phyloP scores from a whole-genome alignment of 23 tunicate species.

The Ciona savignyi region DNA sequence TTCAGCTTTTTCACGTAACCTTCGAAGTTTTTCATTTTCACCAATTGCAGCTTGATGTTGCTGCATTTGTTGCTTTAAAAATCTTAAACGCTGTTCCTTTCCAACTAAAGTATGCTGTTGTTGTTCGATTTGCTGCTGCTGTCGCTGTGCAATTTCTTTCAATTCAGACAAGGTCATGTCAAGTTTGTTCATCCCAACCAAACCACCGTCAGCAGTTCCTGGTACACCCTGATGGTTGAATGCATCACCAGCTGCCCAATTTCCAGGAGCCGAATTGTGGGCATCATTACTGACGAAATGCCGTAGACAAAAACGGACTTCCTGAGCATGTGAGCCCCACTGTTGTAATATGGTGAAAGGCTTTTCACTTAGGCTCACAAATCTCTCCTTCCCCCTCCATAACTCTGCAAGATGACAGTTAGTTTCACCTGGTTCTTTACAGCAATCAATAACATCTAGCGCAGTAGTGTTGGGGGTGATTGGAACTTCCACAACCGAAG shows the following conservation, averaged over 20 bases:
- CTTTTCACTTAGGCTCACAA: conserved; percentile 71
- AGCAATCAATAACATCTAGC: conserved; percentile 73
- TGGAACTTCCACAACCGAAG: conserved; percentile 79
- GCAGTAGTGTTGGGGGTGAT: conserved; percentile 95
- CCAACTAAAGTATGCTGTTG: conserved; percentile 77
- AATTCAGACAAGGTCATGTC: conserved; percentile 45
- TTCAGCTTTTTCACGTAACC: conserved; percentile 87
- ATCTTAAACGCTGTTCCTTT: conserved; percentile 76
- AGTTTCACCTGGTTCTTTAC: conserved; percentile 87
- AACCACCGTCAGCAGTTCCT: no score
- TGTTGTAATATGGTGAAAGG: conserved; percentile 90
- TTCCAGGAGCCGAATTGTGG: background rate
- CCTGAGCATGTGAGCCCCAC: conserved; percentile 91
- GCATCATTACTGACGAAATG: conserved; percentile 26
- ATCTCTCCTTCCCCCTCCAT: conserved; percentile 85
- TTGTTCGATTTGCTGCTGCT: conserved; percentile 77
- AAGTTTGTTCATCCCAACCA: conserved; percentile 19
- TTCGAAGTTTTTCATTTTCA: conserved; percentile 79
- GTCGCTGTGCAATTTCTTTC: conserved; percentile 77
- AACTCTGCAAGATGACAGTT: conserved; percentile 69
- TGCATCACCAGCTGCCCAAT: conserved; percentile 31
- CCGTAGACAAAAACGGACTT: conserved; percentile 72
- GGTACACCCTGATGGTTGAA: conserved; percentile 17
- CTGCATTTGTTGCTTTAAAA: conserved; percentile 81
- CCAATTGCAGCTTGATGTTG: conserved; percentile 76